Percentiles rank a stretch among this genome's conserved stretches.
phyloP scores from a whole-genome alignment of 1,140 invertebrate species.

The Stenopsyche tienmushanensis region DNA sequence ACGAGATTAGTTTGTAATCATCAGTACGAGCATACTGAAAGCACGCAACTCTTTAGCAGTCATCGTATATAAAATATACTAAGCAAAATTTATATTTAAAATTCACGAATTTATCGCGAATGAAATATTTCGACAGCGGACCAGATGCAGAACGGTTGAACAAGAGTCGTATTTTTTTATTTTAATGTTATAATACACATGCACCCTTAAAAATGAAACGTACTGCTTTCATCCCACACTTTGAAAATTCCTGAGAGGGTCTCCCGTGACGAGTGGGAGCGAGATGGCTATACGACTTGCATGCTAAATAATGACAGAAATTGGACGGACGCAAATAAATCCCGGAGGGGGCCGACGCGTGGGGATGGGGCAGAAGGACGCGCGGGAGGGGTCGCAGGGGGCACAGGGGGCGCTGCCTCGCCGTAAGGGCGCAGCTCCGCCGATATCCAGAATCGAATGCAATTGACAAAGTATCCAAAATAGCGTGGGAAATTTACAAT shows the following conservation, averaged over 20 bases:
- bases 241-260: background rate
- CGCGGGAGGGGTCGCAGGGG: too few relatives aligned
- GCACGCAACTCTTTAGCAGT: background rate
- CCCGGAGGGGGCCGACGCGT: conserved; percentile 2
- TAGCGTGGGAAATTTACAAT: too few relatives aligned
- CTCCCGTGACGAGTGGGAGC: background rate
- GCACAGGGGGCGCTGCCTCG: too few relatives aligned
- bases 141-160: background rate
- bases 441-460: too few relatives aligned
- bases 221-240: background rate
- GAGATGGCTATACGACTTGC: background rate
- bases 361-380: too few relatives aligned
- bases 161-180: too few relatives aligned
- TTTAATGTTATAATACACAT: too few relatives aligned
- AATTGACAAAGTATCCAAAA: too few relatives aligned
- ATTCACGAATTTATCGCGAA: background rate
- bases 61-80: background rate
- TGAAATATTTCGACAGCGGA: background rate
- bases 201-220: background rate
- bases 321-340: conserved; percentile 17
- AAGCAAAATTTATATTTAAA: background rate
- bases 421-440: too few relatives aligned
- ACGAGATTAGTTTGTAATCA: too few relatives aligned
- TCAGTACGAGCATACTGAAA: too few relatives aligned
- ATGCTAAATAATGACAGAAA: conserved; percentile 18